Percentiles rank a stretch among this genome's conserved stretches.
These are phyloP conservation scores for Anguilla marmorata DNA, from an alignment of 2,797 vertebrate genomes.

Conservation along the genomic window DNA sequence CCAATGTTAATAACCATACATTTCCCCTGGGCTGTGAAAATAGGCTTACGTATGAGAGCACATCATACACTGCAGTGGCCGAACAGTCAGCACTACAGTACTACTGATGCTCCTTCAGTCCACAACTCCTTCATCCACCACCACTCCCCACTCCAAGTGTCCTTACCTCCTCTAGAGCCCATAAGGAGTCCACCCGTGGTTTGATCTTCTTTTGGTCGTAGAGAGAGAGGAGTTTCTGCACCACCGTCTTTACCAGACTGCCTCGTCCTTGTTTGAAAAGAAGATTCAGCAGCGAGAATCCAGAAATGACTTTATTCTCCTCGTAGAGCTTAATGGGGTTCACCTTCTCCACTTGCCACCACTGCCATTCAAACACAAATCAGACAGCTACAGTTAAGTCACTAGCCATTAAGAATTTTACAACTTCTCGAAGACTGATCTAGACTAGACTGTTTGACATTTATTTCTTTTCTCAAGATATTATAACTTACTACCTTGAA, in stretches of 20 bases:
- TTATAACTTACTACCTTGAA: background rate
- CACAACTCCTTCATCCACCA: background rate
- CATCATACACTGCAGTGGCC: background rate
- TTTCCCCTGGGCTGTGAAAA: no score
- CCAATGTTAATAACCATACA: no score
- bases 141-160: background rate
- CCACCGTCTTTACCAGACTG: constrained; percentile 76
- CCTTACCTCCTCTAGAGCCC: constrained; percentile 97
- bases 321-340: constrained; percentile 98
- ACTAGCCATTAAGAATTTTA: background rate
- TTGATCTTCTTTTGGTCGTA: constrained; percentile 92
- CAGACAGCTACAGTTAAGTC: background rate
- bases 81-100: background rate
- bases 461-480: background rate
- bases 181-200: constrained; percentile 93
- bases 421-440: background rate
- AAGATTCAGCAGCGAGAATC: constrained; percentile 94
- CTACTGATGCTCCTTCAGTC: background rate
- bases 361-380: constrained; percentile 68
- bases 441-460: background rate
- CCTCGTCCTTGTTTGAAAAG: constrained; percentile 93
- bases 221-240: constrained; percentile 88
- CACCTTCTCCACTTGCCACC: constrained; percentile 99
- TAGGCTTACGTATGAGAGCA: background rate
- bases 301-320: constrained; percentile 97